A percentile compares a stretch with the other conserved stretches of the same genome.
Evolutionary conservation across 2,113 vertebrate genomes (phyloP).

Genomic region (Physeter macrocephalus): DNA sequence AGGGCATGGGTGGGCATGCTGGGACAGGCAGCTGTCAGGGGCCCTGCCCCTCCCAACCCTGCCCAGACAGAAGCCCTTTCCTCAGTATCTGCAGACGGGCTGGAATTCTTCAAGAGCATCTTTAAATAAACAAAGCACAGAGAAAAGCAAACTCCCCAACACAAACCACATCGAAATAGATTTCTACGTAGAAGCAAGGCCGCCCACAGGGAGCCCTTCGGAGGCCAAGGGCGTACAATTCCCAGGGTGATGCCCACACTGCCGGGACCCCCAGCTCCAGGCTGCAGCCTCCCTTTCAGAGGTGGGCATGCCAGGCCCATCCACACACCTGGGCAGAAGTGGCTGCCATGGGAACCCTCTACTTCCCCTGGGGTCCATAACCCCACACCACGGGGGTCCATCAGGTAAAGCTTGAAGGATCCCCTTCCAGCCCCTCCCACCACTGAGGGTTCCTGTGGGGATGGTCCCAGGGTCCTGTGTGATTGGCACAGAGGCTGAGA

Average conservation of each 20-base stretch:
- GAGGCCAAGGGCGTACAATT: no score
- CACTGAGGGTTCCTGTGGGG: not conserved
- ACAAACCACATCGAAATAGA: not conserved
- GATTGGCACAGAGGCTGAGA: not conserved
- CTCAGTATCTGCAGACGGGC: not conserved
- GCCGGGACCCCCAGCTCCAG: not conserved
- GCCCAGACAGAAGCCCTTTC: slow-evolving; percentile 37
- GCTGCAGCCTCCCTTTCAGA: not conserved
- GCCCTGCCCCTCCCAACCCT: not conserved
- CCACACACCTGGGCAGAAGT: not conserved
- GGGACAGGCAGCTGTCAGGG: not conserved
- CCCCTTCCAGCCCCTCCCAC: not conserved
- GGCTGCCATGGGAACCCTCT: not conserved
- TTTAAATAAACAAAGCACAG: slow-evolving; percentile 60
- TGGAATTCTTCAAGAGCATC: slow-evolving; percentile 53
- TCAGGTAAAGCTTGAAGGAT: not conserved
- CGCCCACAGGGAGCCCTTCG: not conserved
- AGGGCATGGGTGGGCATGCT: not conserved
- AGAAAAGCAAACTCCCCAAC: slow-evolving; percentile 11
- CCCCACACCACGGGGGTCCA: no score
- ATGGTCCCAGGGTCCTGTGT: not conserved
- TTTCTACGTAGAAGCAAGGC: rapidly evolving
- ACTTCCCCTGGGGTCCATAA: not conserved
- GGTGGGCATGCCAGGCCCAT: no score
- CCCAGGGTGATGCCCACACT: rapidly evolving